Base-by-base conservation (phyloP, 2,113 vertebrate genomes). In the Martes martes region DNA sequence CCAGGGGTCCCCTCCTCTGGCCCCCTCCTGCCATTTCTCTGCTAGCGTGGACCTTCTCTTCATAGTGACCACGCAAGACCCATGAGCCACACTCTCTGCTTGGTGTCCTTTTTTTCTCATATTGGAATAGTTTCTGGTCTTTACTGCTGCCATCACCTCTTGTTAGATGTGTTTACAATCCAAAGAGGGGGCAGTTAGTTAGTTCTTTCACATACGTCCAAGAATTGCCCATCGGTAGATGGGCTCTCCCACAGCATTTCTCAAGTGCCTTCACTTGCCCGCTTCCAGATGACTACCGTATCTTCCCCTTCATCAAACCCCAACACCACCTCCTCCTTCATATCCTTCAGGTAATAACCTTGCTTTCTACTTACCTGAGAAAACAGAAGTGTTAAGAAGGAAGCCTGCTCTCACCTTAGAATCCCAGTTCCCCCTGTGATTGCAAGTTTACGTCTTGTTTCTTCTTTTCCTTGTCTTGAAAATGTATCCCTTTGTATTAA, bases 1-100 rank as follows among this genome's bases (percentile, higher is more conserved):
- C 14, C 10, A 1, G 2, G 2, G 47, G 45, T 18, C 6, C 7
- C 10, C 42, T 55, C 45, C 55, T 19, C 33, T 0, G 3, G 36
- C 9, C n/a, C 11, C 10, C 50, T 16, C 31, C 45, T 33, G 31
- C 28, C 52, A 7, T 13, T 45, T 69, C 59, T 36, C 23, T 45
- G 0, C 21, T 8, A 59, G 55, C 4, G 3, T 8, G 71, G 78
- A 71, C 57, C 42, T 52, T n/a, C 13, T 39, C 9, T 45, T 85
- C 21, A 1, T 36, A 23, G 14, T 16, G 33, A 52, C 73, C 24
- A 47, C 24, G 31, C 0, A 6, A 63, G 31, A 23, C 59, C 42
- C 19, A 0, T 69, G 82, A 81, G 33, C 36, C n/a, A 52, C 31
- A 18, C 4, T n/a, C 33, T 42, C 36, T 26, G 19, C 59, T 78